These are phyloP conservation scores for Protosalanx chinensis DNA, from an alignment of 2,797 vertebrate species.

Conservation along the genomic window DNA sequence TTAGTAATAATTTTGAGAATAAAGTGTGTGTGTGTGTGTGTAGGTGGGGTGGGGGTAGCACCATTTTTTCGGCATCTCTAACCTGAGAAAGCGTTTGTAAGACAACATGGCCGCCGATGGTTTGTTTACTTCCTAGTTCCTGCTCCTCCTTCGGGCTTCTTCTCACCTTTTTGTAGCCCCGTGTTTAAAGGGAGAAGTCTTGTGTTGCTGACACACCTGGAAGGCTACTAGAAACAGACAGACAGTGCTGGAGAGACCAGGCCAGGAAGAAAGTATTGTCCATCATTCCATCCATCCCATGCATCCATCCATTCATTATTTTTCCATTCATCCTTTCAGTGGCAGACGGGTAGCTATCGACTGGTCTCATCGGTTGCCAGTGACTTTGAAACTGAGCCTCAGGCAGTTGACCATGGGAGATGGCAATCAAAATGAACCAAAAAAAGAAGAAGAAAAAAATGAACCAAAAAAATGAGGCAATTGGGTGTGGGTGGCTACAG, in stretches of 20 bases:
- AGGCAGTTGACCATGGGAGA: constrained; percentile 50
- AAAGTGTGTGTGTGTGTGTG: constrained; percentile 8
- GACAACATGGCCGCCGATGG: constrained; percentile 64
- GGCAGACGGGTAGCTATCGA: constrained; percentile 54
- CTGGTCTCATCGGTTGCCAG: constrained; percentile 50
- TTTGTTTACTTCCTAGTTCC: constrained; percentile 75
- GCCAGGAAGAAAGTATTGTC: constrained; percentile 46
- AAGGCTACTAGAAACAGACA: constrained; percentile 30
- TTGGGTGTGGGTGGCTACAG: constrained; percentile 49
- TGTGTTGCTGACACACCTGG: constrained; percentile 30
- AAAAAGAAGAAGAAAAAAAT: constrained; percentile 38
- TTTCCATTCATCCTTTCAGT: constrained; percentile 44
- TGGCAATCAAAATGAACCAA: constrained; percentile 36
- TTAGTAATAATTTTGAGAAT: constrained; percentile 54
- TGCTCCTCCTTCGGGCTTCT: constrained; percentile 57
- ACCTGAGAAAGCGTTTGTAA: constrained; percentile 88
- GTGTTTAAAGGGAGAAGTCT: constrained; percentile 32
- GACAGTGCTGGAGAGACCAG: constrained; percentile 27
- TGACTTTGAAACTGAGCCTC: constrained; percentile 47
- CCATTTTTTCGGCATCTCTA: constrained; percentile 83
- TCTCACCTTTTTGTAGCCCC: constrained; percentile 43
- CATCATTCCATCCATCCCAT: constrained; percentile 37
- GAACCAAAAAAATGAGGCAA: constrained; percentile 52
- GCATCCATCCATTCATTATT: constrained; percentile 41
- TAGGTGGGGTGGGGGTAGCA: constrained; percentile 78